Evolutionary conservation across 30 jellyfish, hydroid and myxozoan species (phyloP).

Genomic region (Aurelia aurita): DNA sequence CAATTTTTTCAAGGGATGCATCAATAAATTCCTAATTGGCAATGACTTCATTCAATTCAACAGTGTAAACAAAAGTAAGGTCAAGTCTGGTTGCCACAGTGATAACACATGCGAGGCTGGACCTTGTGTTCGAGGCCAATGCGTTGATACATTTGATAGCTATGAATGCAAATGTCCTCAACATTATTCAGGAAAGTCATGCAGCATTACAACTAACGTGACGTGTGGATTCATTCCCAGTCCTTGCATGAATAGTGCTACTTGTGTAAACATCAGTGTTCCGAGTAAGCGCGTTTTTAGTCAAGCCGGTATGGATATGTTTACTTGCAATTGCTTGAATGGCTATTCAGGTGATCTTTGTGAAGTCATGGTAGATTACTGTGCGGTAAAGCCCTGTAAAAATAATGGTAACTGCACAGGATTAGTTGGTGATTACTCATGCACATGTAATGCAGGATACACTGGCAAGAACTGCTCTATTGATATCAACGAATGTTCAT

Average conservation of each 20-base stretch:
- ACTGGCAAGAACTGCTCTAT: slow-evolving; percentile 73
- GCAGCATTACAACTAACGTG: slow-evolving; percentile 60
- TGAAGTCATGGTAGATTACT: background rate
- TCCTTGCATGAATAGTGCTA: slow-evolving; percentile 39
- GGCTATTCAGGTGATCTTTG: slow-evolving; percentile 70
- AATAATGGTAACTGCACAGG: slow-evolving; percentile 56
- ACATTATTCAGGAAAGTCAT: slow-evolving; percentile 57
- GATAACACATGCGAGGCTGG: slow-evolving; percentile 47
- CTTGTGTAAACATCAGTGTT: slow-evolving; percentile 49
- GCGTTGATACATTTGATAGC: slow-evolving; percentile 69
- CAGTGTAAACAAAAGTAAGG: background rate
- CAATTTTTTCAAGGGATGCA: slow-evolving; percentile 59
- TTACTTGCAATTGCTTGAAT: slow-evolving; percentile 58
- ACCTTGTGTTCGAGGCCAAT: slow-evolving; percentile 61
- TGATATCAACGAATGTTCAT: slow-evolving; percentile 39
- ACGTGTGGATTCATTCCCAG: slow-evolving; percentile 49
- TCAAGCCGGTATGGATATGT: slow-evolving; percentile 66
- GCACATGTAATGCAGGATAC: slow-evolving; percentile 70
- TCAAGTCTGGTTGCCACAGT: slow-evolving; percentile 62
- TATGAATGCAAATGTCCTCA: slow-evolving; percentile 64
- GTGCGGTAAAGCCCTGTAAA: slow-evolving; percentile 60
- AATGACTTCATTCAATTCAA: slow-evolving; percentile 19
- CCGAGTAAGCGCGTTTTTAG: slow-evolving; percentile 44
- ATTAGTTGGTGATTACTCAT: slow-evolving; percentile 31
- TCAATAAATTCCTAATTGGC: slow-evolving; percentile 48